Conservation (phyloP, 2,797 vertebrate genomes). For the Liparis tanakae region DNA sequence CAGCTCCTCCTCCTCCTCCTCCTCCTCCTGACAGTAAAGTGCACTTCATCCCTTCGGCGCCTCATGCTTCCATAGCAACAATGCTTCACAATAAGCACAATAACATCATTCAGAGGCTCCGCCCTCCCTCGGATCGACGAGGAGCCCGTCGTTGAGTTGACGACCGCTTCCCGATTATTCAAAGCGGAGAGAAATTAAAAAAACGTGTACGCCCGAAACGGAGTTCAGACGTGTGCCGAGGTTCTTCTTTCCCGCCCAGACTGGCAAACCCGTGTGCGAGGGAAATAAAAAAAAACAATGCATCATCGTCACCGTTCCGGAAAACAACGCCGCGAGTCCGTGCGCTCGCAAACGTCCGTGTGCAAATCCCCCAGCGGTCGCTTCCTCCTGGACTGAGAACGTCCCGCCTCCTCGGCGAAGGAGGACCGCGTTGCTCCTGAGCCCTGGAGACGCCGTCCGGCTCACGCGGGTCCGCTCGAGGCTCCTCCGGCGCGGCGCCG, state of each 20-base stretch:
- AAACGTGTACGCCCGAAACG: slow-evolving; percentile 15
- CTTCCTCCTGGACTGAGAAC: slow-evolving; percentile 29
- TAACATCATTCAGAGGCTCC: slow-evolving; percentile 53
- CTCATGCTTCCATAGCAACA: slow-evolving; percentile 32
- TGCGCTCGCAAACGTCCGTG: slow-evolving; percentile 57
- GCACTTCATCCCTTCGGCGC: slow-evolving; percentile 78
- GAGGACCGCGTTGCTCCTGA: slow-evolving; percentile 49
- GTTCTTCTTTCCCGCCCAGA: not conserved
- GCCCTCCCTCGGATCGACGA: slow-evolving; percentile 58
- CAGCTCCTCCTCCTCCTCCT: slow-evolving; percentile 44
- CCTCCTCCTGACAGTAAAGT: slow-evolving; percentile 82
- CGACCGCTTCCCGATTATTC: slow-evolving; percentile 34
- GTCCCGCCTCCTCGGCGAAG: slow-evolving; percentile 33
- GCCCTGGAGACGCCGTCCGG: slow-evolving; percentile 31
- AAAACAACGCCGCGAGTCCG: slow-evolving; percentile 45
- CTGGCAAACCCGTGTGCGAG: slow-evolving; percentile 34
- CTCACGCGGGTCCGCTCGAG: slow-evolving; percentile 41
- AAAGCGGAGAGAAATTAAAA: slow-evolving; percentile 23
- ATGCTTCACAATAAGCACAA: slow-evolving; percentile 82
- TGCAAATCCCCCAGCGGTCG: slow-evolving; percentile 76
- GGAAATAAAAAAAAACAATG: slow-evolving; percentile 24
- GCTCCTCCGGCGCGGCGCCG: slow-evolving; percentile 17
- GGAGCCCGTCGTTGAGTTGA: slow-evolving; percentile 35
- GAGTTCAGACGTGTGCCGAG: slow-evolving; percentile 38
- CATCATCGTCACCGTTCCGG: slow-evolving; percentile 41